Evolutionary conservation across 2,113 vertebrate genomes (phyloP).

Genomic region (Madoqua kirkii): DNA sequence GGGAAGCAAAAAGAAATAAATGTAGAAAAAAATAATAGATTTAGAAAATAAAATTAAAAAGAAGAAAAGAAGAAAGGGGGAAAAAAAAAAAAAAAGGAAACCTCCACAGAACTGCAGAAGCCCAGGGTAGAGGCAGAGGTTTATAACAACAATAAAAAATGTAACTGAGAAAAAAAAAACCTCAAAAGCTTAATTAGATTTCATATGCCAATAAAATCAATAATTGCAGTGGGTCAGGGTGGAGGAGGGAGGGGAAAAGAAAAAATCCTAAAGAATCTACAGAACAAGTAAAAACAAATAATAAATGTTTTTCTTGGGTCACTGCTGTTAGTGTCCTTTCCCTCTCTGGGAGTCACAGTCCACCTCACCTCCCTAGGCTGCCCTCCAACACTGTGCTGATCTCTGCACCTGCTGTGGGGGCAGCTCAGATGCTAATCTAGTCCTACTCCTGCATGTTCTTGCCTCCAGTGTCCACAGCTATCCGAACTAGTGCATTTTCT

Average conservation of each 20-base stretch:
- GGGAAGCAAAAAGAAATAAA: neutral
- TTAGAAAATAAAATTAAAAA: neutral
- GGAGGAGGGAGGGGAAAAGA: accelerated
- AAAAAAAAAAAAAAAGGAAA: neutral
- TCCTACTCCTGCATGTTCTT: neutral
- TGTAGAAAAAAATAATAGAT: neutral
- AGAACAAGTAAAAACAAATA: neutral
- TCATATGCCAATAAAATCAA: neutral
- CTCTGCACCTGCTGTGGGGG: neutral
- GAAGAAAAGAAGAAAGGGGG: neutral
- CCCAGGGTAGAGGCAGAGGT: neutral
- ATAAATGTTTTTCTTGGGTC: neutral
- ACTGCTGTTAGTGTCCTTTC: neutral
- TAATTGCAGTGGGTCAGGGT: neutral
- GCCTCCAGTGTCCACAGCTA: neutral
- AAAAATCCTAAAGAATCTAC: neutral
- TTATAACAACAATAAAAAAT: neutral
- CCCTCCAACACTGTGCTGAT: neutral
- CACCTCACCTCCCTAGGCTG: neutral
- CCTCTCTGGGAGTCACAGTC: neutral
- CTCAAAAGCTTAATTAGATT: neutral
- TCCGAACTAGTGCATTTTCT: neutral
- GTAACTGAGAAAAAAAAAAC: neutral
- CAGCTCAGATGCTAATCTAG: neutral
- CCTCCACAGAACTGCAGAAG: neutral